phyloP scores from a whole-genome alignment of 2,113 vertebrate genomes.

The Accipiter virgatus region DNA sequence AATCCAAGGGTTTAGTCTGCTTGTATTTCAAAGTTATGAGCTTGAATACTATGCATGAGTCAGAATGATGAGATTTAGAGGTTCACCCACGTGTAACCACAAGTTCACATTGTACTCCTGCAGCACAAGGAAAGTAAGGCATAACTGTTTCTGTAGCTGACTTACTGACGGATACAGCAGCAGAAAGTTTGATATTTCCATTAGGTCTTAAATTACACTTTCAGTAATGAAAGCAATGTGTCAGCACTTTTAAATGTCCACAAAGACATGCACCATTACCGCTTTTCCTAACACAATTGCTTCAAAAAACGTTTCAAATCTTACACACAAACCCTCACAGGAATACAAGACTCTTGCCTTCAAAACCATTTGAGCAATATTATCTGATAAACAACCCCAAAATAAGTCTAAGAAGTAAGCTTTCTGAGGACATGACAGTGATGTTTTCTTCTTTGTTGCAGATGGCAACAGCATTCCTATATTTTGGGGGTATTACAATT shows the following conservation, averaged over 20 bases:
- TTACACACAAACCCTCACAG: background rate
- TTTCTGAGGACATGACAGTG: background rate
- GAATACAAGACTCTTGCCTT: background rate
- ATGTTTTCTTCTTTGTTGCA: background rate
- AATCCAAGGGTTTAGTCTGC: background rate
- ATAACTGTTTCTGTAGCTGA: background rate
- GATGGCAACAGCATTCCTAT: background rate
- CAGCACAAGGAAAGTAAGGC: background rate
- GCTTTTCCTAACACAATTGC: background rate
- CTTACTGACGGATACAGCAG: background rate
- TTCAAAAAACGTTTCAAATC: background rate
- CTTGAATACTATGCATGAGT: background rate
- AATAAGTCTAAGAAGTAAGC: background rate
- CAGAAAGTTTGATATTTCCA: constrained; percentile 14
- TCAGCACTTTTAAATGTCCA: background rate
- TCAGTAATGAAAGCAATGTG: background rate
- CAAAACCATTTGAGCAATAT: background rate
- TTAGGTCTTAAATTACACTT: background rate
- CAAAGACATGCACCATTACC: background rate
- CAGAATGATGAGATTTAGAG: background rate
- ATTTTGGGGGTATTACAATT: background rate
- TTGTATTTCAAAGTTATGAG: background rate
- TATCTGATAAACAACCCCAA: background rate
- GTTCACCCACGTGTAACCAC: constrained; percentile 5
- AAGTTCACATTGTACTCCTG: background rate